A percentile compares a stretch with the other conserved stretches of the same genome.
phyloP scores from a whole-genome alignment of 2,113 vertebrate species.

The Trematocara macrostoma region DNA sequence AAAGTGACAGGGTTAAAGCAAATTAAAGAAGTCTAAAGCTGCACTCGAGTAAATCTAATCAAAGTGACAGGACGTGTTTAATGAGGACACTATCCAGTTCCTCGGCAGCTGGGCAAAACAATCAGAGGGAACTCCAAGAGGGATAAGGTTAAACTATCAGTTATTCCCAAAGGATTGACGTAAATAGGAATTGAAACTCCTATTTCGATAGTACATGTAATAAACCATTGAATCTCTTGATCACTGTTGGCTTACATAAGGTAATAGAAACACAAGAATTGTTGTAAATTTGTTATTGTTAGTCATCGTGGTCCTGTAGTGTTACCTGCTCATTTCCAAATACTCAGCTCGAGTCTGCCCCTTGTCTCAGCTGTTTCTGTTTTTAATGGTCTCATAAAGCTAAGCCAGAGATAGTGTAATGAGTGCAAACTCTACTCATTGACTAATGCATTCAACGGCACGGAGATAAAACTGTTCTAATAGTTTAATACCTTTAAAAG shows the following conservation, averaged over 20 bases:
- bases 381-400: slow-evolving; percentile 53
- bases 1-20: not conserved
- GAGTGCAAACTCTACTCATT: not conserved
- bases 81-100: slow-evolving; percentile 8
- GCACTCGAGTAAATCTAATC: slow-evolving; percentile 36
- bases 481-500: slow-evolving; percentile 1
- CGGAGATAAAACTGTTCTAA: slow-evolving; percentile 27
- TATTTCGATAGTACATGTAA: not conserved
- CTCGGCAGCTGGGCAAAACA: slow-evolving; percentile 39
- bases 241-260: not conserved
- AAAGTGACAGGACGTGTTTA: slow-evolving; percentile 12
- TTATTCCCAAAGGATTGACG: not conserved
- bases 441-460: not conserved
- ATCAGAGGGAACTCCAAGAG: slow-evolving; percentile 17
- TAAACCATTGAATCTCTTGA: not conserved
- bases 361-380: slow-evolving; percentile 6
- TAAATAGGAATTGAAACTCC: not conserved
- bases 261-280: not conserved
- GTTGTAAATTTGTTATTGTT: not conserved
- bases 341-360: not conserved
- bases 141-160: not conserved
- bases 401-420: slow-evolving; percentile 19
- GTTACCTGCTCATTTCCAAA: not conserved
- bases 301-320: not conserved
- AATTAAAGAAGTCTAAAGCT: slow-evolving; percentile 25